Base-by-base conservation (phyloP, 1,140 invertebrate species). In the Muscidifurax raptorellus region DNA sequence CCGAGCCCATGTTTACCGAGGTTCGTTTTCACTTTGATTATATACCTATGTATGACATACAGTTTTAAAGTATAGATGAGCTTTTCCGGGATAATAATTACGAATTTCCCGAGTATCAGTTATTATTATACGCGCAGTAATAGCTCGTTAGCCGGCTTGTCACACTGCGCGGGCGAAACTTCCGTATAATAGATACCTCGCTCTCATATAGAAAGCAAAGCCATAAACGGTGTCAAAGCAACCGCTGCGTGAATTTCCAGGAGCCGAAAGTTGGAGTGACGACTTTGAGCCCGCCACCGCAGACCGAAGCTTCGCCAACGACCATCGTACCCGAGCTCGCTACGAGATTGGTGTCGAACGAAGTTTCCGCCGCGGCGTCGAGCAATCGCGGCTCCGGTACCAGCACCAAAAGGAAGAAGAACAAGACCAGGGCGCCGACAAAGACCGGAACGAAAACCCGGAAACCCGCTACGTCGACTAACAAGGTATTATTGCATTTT, bases 351-450 rank as follows among this genome's bases (percentile, higher is more conserved):
- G 83, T 76, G 1, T 87, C 85, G 22, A 86, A 87, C 3, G 93
- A 92, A 80, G 75, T 87, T 44, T 86, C 90, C 10, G 89, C 87
- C 0, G 90, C 90, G 36, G 90, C 90, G 36, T 83, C 86, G 69
- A 88, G 82, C 13, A 90, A 91, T 67, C 90, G 90, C 3, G 92
- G 91, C 87, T 89, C 78, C 36, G 32, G 15, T 15, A 28, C 13
- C 52, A 40, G 59, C 12, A 47, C 32, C 22, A 84, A 80, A 22
- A 36, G 47, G 30, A 82, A 79, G 4, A 83, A 81, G 59, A 87
- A 86, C 71, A 89, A 85, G 77, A 87, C 86, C 9, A 85, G 85
- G 12, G 85, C 47, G 25, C 84, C 86, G 79, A 82, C 59, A 66
- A 88, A 87, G 32, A 75, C 25, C 30, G 88, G 89, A 83, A 84